Percentiles rank a stretch among this genome's conserved stretches.
Conservation (phyloP, 1,140 invertebrate genomes). For the Chironomus striatipennis region DNA sequence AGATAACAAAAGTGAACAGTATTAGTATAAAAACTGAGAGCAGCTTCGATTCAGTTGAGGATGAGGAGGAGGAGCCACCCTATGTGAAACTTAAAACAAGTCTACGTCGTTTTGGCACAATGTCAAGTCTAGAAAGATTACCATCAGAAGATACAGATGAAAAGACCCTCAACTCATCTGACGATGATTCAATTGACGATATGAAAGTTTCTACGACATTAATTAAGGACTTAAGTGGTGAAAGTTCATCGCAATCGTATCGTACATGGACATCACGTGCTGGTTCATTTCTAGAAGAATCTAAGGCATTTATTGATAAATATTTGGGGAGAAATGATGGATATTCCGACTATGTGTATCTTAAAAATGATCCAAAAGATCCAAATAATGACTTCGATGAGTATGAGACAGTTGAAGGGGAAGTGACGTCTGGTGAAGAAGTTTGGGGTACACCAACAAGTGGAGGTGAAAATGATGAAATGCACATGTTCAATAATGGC, state of each 20-base stretch:
- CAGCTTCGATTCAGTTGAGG: constrained; percentile 42
- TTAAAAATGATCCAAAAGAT: constrained; percentile 38
- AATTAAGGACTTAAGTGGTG: constrained; percentile 38
- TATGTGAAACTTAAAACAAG: constrained; percentile 46
- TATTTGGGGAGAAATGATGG: constrained; percentile 38
- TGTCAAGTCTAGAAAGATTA: constrained; percentile 64
- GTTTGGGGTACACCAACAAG: constrained; percentile 79
- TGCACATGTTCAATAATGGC: constrained; percentile 52
- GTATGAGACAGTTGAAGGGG: constrained; percentile 49
- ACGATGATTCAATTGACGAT: constrained; percentile 25
- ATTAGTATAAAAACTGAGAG: constrained; percentile 17
- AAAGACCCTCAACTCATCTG: constrained; percentile 34
- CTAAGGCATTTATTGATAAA: constrained; percentile 42
- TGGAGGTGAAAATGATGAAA: constrained; percentile 65
- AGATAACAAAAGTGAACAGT: constrained; percentile 8
- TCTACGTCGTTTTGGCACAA: constrained; percentile 56
- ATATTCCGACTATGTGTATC: not conserved
- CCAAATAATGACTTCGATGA: constrained; percentile 42
- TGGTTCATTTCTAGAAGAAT: constrained; percentile 58
- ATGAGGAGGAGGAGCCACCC: constrained; percentile 47
- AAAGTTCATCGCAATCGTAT: constrained; percentile 36
- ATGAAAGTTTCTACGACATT: constrained; percentile 39
- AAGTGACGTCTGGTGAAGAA: constrained; percentile 68
- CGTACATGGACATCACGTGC: constrained; percentile 67
- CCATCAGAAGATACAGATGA: constrained; percentile 50